Evolutionary conservation across 2,888 invertebrate species (phyloP), one percentile per base, ranked within the genome.

Genomic region (Pogonocherus hispidulus): DNA sequence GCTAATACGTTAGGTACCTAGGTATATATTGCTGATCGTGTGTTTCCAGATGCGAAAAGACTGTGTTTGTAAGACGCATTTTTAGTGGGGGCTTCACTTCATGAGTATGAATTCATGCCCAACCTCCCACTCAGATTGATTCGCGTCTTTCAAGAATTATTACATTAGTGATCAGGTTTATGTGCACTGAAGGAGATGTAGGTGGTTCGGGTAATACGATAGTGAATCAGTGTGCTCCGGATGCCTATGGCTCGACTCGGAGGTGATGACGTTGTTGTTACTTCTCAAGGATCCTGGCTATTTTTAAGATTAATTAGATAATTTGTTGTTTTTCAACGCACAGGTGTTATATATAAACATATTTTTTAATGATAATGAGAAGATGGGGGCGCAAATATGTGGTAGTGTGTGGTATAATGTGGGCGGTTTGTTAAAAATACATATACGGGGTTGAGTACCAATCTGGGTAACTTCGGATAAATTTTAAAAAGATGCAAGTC

Each of bases 91-190:
- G 52, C 35, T 62, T 60, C 56, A 57, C 47, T 51, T 55, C 27
- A 27, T 27, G 8, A n/a, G n/a, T n/a, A n/a, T n/a, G n/a, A n/a
- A n/a, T n/a, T n/a, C n/a, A n/a, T 32, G 11, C 32, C 49, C 68
- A 68, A 55, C 47, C 76, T 76, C 76, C 76, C 76, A 74, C 76
- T 69, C 63, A 66, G 63, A 67, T 67, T 72, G 68, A 69, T 70
- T 69, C 52, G 69, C 67, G 71, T 71, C 67, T 73, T 70, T 63
- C 67, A 74, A 67, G 63, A 75, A 57, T 67, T 67, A 72, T 55
- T 70, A 63, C 63, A 54, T 71, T 75, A 74, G 76, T 76, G 56
- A 59, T 57, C 60, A 62, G 66, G 65, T 69, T 69, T 56, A 68
- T 71, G 76, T 68, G 73, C 68, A 62, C 49, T 67, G 70, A 69